These are phyloP conservation scores for Branchipolynoe longqiensis DNA, from an alignment of 2,888 invertebrate genomes.

Conservation along the genomic window DNA sequence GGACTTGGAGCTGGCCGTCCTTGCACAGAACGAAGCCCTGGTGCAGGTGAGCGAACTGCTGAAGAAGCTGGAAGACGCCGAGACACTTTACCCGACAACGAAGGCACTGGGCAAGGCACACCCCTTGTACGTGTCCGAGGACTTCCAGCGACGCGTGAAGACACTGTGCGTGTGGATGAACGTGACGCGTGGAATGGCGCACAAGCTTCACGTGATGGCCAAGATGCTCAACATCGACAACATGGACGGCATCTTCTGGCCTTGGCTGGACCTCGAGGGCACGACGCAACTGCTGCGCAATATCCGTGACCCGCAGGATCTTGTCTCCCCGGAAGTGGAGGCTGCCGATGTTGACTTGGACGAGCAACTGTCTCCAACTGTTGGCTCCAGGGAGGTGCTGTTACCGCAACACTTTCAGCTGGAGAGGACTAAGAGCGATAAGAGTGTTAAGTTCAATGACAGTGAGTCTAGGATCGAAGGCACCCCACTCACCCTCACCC, in stretches of 20 bases:
- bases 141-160: constrained; percentile 87
- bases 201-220: constrained; percentile 88
- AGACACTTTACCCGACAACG: constrained; percentile 91
- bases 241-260: constrained; percentile 76
- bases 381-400: constrained; percentile 53
- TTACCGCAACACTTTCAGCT: constrained; percentile 59
- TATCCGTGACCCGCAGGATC: constrained; percentile 48
- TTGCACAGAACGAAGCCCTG: constrained; percentile 88
- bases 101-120: constrained; percentile 89
- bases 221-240: constrained; percentile 75
- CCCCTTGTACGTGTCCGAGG: constrained; percentile 86
- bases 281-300: constrained; percentile 62
- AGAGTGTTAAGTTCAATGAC: constrained; percentile 33
- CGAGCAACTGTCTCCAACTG: constrained; percentile 46
- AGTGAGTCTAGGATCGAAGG: constrained; percentile 1
- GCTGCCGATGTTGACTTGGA: neutral
- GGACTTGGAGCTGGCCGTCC: constrained; percentile 79
- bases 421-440: neutral
- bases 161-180: constrained; percentile 96
- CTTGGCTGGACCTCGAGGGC: constrained; percentile 72
- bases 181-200: constrained; percentile 90
- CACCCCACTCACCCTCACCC: neutral
- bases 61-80: constrained; percentile 88
- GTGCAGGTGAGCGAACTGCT: constrained; percentile 88
- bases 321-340: constrained; percentile 8